Evolutionary conservation across 2,888 invertebrate species (phyloP).

Genomic region (Bhutanitis thaidina): DNA sequence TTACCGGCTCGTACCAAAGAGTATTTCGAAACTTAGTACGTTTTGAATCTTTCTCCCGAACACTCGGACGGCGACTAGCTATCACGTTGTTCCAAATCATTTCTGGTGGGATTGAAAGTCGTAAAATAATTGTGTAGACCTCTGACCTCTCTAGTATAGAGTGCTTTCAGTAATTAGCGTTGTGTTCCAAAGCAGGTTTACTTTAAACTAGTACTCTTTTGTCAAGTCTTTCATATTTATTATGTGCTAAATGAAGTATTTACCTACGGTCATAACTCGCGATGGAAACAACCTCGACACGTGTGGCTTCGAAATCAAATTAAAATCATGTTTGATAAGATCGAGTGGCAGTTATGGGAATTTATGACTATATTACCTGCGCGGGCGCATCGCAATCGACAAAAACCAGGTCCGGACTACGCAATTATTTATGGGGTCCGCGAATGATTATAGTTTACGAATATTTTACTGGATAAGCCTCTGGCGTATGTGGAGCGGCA

Average conservation of each 20-base stretch:
- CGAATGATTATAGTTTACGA: slow-evolving; percentile 77
- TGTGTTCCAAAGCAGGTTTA: not conserved
- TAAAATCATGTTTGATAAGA: slow-evolving; percentile 80
- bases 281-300: slow-evolving; percentile 65
- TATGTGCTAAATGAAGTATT: slow-evolving; percentile 35
- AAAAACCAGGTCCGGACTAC: slow-evolving; percentile 68
- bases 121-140: no score
- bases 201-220: not conserved
- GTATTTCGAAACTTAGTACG: no score
- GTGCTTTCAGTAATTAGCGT: no score
- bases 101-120: no score
- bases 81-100: no score
- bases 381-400: slow-evolving; percentile 68
- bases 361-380: slow-evolving; percentile 81
- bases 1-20: no score
- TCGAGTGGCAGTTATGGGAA: slow-evolving; percentile 80
- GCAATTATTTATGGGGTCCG: slow-evolving; percentile 76
- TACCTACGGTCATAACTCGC: slow-evolving; percentile 60
- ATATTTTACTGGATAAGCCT: slow-evolving; percentile 65
- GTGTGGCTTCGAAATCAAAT: slow-evolving; percentile 79
- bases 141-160: no score
- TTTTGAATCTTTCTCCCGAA: no score
- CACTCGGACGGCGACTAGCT: no score
- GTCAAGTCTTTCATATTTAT: slow-evolving; percentile 29
- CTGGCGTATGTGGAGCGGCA: slow-evolving; percentile 31